Percentiles rank a stretch among this genome's conserved stretches.
Evolutionary conservation across 2,888 invertebrate species (phyloP).

Genomic region (Ophion ellenae): DNA sequence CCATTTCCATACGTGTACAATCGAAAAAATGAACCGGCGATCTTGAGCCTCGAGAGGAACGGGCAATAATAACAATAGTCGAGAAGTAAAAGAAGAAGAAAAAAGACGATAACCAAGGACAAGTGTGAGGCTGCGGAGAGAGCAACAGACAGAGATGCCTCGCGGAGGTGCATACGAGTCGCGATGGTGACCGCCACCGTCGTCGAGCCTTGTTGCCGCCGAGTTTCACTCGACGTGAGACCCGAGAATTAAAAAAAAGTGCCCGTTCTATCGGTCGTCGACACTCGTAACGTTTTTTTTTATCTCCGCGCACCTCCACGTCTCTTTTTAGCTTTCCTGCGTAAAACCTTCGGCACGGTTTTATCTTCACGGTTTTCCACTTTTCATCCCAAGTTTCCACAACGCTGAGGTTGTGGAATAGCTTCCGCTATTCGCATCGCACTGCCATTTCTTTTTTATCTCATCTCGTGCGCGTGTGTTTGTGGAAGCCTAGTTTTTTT

Average conservation of each 20-base stretch:
- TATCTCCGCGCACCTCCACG: neutral
- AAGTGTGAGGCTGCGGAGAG: conserved; percentile 42
- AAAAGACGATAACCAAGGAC: conserved; percentile 41
- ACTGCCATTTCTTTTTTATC: too few species aligned
- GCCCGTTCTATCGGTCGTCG: conserved; percentile 32
- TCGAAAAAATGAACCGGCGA: conserved; percentile 19
- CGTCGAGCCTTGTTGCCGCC: conserved; percentile 48
- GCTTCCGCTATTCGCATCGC: too few species aligned
- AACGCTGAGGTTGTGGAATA: too few species aligned
- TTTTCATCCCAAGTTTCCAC: neutral
- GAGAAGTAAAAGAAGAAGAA: neutral
- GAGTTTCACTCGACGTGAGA: conserved; percentile 36
- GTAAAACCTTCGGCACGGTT: neutral
- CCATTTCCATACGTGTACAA: neutral
- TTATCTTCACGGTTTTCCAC: neutral
- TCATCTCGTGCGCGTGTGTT: neutral
- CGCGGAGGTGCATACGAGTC: conserved; percentile 48
- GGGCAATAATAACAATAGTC: conserved; percentile 36
- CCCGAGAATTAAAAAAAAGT: conserved; percentile 26
- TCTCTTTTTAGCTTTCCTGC: conserved; percentile 4
- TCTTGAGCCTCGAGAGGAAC: conserved; percentile 13
- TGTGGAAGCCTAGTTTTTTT: neutral
- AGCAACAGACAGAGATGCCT: conserved; percentile 38
- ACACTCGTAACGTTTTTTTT: conserved; percentile 12
- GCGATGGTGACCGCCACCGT: conserved; percentile 57